A percentile compares a stretch with the other conserved stretches of the same genome.
These are phyloP conservation scores for Cryptotis parvus DNA, from an alignment of 2,113 vertebrate genomes.

Conservation along the genomic window DNA sequence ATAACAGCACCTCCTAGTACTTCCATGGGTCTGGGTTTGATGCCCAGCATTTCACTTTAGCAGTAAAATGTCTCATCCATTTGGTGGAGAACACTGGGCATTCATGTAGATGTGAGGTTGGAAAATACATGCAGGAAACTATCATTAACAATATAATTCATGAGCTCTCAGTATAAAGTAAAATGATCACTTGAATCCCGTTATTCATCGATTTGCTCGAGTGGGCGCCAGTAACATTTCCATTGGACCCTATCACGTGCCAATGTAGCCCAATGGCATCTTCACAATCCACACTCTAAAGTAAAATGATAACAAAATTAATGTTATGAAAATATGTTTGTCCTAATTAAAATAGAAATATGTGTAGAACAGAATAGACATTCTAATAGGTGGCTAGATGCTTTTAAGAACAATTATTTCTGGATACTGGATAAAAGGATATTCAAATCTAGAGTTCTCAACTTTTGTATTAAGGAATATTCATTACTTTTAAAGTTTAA, in stretches of 20 bases:
- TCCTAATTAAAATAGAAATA: background rate
- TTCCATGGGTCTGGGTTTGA: too few relatives aligned
- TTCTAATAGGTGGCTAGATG: background rate
- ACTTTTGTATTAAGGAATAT: background rate
- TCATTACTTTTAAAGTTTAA: conserved; percentile 6
- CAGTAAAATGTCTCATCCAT: background rate
- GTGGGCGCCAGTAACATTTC: too few relatives aligned
- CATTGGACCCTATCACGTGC: too few relatives aligned
- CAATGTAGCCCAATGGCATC: too few relatives aligned
- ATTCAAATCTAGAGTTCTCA: conserved; percentile 23
- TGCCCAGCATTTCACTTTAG: background rate
- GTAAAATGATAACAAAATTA: background rate
- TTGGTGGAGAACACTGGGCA: background rate
- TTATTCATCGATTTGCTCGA: too few relatives aligned
- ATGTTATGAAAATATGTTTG: background rate
- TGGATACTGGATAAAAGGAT: background rate
- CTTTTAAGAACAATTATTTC: background rate
- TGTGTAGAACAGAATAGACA: background rate
- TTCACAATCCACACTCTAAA: too few relatives aligned
- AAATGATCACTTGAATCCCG: too few relatives aligned
- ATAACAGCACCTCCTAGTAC: background rate
- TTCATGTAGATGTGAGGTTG: too few relatives aligned
- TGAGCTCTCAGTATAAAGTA: too few relatives aligned
- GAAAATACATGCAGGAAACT: too few relatives aligned
- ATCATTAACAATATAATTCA: too few relatives aligned